Evolutionary conservation across 2,888 invertebrate genomes (phyloP).

Genomic region (Ceramica pisi): DNA sequence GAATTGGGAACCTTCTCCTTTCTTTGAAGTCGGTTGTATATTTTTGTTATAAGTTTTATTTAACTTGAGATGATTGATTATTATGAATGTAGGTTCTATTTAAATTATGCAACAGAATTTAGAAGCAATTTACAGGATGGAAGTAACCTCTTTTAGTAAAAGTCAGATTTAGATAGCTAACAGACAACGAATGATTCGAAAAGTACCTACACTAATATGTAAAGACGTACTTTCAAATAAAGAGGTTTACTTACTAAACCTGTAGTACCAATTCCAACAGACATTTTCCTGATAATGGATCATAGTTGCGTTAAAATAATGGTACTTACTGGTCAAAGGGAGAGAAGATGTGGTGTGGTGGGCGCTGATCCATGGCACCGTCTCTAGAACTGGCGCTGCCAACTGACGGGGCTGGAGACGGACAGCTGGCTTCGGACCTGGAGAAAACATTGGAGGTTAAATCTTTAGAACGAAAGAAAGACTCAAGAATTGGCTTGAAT

Average conservation of each 20-base stretch:
- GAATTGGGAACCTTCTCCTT: no score
- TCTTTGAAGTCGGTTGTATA: no score
- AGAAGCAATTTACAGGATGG: no score
- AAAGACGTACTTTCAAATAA: neutral
- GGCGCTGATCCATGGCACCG: conserved; percentile 91
- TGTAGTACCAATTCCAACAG: neutral
- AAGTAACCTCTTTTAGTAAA: no score
- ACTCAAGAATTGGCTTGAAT: neutral
- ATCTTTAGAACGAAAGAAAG: neutral
- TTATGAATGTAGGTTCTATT: no score
- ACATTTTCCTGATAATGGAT: neutral
- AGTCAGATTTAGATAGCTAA: no score
- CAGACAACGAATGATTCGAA: no score
- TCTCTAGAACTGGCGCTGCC: conserved; percentile 89
- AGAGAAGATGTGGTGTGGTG: conserved; percentile 93
- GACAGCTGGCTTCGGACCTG: conserved; percentile 85
- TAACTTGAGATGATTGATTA: no score
- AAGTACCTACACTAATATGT: no score
- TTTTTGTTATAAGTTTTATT: no score
- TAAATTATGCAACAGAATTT: no score
- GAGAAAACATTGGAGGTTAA: neutral
- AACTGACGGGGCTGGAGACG: conserved; percentile 87
- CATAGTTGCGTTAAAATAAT: neutral
- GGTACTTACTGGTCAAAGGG: conserved; percentile 89
- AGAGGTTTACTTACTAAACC: neutral